Evolutionary conservation across 2,113 vertebrate species (phyloP).

Genomic region (Corythoichthys haematopterus): DNA sequence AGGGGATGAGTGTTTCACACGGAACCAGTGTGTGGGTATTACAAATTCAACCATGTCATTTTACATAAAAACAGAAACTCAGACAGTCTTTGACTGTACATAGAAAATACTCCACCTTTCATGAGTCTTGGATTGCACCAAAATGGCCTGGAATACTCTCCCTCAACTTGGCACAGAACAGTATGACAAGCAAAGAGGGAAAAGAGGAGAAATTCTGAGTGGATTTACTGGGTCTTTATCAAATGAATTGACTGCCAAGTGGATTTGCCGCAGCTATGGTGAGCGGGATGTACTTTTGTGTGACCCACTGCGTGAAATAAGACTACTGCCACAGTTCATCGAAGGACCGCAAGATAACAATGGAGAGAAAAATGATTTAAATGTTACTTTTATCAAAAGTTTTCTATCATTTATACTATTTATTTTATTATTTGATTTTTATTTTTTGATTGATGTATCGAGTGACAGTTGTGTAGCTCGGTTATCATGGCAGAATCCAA

Average conservation of each 20-base stretch:
- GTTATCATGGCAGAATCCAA: slow-evolving; percentile 8
- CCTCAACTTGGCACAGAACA: slow-evolving; percentile 28
- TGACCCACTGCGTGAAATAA: slow-evolving; percentile 49
- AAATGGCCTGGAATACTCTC: slow-evolving; percentile 37
- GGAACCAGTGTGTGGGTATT: slow-evolving; percentile 47
- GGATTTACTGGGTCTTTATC: slow-evolving; percentile 47
- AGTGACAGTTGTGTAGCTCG: slow-evolving; percentile 25
- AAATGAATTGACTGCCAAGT: slow-evolving; percentile 44
- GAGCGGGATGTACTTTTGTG: slow-evolving; percentile 38
- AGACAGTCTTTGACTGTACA: slow-evolving; percentile 43
- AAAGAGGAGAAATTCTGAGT: slow-evolving; percentile 35
- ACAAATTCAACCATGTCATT: slow-evolving; percentile 62
- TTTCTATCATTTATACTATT: slow-evolving; percentile 68
- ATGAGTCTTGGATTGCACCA: slow-evolving; percentile 21
- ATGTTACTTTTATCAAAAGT: slow-evolving; percentile 58
- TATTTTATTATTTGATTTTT: slow-evolving; percentile 47
- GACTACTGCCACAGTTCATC: slow-evolving; percentile 49
- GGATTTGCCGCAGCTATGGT: slow-evolving; percentile 44
- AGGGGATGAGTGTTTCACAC: slow-evolving; percentile 33
- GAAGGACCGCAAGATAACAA: slow-evolving; percentile 32
- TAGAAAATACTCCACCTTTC: slow-evolving; percentile 35
- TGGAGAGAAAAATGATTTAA: slow-evolving; percentile 21
- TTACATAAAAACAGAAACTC: slow-evolving; percentile 44
- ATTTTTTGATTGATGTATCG: slow-evolving; percentile 47
- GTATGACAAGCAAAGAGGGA: slow-evolving; percentile 9